phyloP scores from a whole-genome alignment of 2,888 invertebrate genomes.

The Oegoconia quadripuncta region DNA sequence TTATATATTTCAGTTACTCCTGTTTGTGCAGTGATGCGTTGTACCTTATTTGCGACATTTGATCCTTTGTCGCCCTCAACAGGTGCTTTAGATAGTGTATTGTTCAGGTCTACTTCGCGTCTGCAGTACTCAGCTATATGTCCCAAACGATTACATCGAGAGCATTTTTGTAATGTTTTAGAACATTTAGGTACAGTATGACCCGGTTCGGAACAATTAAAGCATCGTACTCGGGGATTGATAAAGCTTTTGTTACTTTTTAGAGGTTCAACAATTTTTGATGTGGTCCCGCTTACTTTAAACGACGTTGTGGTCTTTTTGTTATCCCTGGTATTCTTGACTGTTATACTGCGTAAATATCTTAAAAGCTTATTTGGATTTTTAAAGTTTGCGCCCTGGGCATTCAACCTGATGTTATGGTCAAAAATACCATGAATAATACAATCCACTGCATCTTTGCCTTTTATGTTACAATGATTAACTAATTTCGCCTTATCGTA shows the following conservation, averaged over 20 bases:
- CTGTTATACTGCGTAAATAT: slow-evolving; percentile 3
- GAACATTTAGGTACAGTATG: neutral
- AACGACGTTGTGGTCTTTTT: neutral
- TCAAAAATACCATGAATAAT: slow-evolving; percentile 11
- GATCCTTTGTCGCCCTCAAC: neutral
- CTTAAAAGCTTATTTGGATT: neutral
- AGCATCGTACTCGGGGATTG: too few species aligned
- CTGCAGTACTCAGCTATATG: neutral
- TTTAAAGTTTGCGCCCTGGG: slow-evolving; percentile 6
- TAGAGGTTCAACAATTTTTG: too few species aligned
- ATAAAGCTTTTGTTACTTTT: too few species aligned
- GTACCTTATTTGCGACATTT: neutral
- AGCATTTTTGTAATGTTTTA: neutral
- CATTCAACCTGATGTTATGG: slow-evolving; percentile 8
- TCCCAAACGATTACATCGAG: neutral
- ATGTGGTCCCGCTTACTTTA: too few species aligned
- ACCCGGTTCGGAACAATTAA: neutral
- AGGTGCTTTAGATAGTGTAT: too few species aligned
- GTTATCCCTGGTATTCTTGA: neutral
- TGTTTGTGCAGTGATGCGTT: too few species aligned
- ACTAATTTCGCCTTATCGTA: slow-evolving; percentile 1
- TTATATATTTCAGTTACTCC: too few species aligned
- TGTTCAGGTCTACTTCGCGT: neutral
- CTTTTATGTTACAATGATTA: slow-evolving; percentile 3
- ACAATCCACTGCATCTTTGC: slow-evolving; percentile 10